These are phyloP conservation scores for Taurulus bubalis DNA, from an alignment of 2,113 vertebrate genomes.

Conservation along the genomic window DNA sequence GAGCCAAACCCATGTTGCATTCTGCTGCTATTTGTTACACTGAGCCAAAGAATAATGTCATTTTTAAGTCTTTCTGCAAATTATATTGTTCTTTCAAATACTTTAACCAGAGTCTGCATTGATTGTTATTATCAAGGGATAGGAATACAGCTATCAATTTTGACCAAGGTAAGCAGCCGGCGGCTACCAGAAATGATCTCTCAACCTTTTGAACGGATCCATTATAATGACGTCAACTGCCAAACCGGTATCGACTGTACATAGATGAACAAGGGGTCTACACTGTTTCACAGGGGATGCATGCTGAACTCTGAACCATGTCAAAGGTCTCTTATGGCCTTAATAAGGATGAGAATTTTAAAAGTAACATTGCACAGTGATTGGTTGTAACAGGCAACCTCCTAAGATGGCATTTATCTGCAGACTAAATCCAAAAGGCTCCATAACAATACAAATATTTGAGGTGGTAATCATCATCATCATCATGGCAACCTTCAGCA, in stretches of 20 bases:
- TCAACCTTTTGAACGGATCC: neutral
- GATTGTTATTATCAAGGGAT: neutral
- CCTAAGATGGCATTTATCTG: conserved; percentile 9
- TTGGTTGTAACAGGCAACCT: conserved; percentile 15
- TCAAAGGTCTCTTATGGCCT: conserved; percentile 19
- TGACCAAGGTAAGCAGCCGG: neutral
- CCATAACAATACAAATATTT: neutral
- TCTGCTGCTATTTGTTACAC: conserved; percentile 21
- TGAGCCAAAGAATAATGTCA: neutral
- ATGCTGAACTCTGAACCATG: neutral
- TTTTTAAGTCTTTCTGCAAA: neutral
- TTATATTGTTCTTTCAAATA: neutral
- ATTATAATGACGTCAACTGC: conserved; percentile 9
- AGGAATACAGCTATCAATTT: neutral
- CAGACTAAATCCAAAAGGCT: conserved; percentile 7
- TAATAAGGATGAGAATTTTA: neutral
- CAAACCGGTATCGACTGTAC: neutral
- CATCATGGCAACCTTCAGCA: conserved; percentile 5
- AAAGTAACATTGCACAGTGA: neutral
- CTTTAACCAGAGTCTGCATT: neutral
- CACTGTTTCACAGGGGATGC: neutral
- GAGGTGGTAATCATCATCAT: conserved; percentile 17
- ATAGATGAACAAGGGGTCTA: neutral
- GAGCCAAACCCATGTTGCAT: conserved; percentile 6
- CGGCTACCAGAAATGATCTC: neutral